Conservation (phyloP, 2,888 invertebrate species). For the Andrena trimmerana region DNA sequence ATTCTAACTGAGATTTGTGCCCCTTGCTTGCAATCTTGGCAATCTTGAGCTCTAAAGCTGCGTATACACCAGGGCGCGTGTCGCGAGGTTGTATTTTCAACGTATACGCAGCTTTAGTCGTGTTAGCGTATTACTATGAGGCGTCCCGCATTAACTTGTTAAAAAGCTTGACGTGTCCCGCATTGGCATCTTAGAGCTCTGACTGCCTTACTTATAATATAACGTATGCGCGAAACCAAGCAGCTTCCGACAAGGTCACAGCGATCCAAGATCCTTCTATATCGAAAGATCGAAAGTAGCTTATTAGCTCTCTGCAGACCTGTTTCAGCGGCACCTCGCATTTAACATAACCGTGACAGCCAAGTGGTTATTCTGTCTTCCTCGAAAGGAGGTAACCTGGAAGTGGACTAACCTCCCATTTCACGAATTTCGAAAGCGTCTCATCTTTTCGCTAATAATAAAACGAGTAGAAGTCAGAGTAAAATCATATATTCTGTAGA, state of each 20-base stretch:
- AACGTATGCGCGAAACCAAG: too few relatives aligned
- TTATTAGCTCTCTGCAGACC: not conserved
- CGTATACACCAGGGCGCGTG: too few relatives aligned
- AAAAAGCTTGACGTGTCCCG: too few relatives aligned
- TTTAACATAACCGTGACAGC: not conserved
- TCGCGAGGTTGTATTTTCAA: too few relatives aligned
- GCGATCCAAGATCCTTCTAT: not conserved
- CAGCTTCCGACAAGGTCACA: not conserved
- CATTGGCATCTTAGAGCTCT: too few relatives aligned
- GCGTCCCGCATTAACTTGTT: too few relatives aligned
- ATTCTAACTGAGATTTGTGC: too few relatives aligned
- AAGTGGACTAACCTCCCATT: not conserved
- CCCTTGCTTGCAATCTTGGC: too few relatives aligned
- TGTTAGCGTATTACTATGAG: too few relatives aligned
- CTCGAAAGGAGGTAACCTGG: not conserved
- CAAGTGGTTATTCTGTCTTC: not conserved
- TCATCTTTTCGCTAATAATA: not conserved
- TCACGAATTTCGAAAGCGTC: not conserved
- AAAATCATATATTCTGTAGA: not conserved
- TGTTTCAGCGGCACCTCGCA: not conserved
- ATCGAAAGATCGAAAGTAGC: not conserved
- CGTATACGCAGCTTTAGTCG: too few relatives aligned
- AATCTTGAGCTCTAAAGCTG: too few relatives aligned
- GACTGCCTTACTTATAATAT: too few relatives aligned
- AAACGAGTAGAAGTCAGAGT: not conserved